phyloP scores from a whole-genome alignment of 2,888 invertebrate species.

The Anoplius nigerrimus region DNA sequence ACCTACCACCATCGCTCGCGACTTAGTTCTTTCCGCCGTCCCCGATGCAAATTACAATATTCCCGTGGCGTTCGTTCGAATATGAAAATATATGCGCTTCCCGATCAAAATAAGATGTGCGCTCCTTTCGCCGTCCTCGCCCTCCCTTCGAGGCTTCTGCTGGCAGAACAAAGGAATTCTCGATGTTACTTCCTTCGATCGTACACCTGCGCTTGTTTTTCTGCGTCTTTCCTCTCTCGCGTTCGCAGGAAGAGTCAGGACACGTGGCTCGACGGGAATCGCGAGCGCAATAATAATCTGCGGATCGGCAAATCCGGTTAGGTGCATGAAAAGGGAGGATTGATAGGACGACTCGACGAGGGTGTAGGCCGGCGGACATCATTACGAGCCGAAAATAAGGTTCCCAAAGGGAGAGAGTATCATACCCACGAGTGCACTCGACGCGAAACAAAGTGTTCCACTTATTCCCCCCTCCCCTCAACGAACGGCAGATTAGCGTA shows the following conservation, averaged over 20 bases:
- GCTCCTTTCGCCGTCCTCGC: neutral
- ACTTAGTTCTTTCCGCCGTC: conserved; percentile 70
- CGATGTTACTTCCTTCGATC: neutral
- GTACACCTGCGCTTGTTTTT: conserved; percentile 8
- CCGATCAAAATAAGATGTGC: conserved; percentile 67
- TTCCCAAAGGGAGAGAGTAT: conserved; percentile 31
- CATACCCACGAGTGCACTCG: conserved; percentile 14
- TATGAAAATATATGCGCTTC: conserved; percentile 71
- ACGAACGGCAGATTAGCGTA: conserved; percentile 24
- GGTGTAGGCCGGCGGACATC: conserved; percentile 28
- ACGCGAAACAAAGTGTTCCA: neutral
- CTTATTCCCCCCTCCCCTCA: conserved; percentile 25
- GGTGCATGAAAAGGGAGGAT: conserved; percentile 31
- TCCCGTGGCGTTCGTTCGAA: conserved; percentile 69
- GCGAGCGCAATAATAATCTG: conserved; percentile 30
- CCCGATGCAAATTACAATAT: conserved; percentile 74
- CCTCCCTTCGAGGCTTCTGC: neutral
- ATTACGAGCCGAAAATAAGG: conserved; percentile 44
- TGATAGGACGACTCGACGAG: neutral
- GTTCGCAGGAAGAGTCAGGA: conserved; percentile 4
- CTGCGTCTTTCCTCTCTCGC: conserved; percentile 17
- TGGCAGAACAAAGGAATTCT: conserved; percentile 10
- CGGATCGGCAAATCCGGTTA: conserved; percentile 47
- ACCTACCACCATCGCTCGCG: conserved; percentile 44
- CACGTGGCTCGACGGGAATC: conserved; percentile 12